These are phyloP conservation scores for Megalurothrips usitatus DNA, from an alignment of 2,888 invertebrate genomes.

Conservation along the genomic window DNA sequence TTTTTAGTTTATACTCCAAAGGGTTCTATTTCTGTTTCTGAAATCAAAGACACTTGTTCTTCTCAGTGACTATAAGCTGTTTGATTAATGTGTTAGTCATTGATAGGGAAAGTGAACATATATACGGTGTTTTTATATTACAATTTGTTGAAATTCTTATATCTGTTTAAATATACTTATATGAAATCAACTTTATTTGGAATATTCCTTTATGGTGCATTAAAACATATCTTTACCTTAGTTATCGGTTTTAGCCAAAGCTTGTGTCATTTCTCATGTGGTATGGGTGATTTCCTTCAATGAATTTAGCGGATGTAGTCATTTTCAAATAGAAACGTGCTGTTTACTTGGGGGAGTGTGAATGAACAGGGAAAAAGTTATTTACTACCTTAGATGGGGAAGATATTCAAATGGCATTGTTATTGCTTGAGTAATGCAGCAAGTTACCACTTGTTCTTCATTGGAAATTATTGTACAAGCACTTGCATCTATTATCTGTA, in stretches of 20 bases:
- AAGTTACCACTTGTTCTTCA: conserved; percentile 5
- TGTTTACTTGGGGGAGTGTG: neutral
- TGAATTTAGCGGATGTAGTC: neutral
- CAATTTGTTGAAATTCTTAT: conserved; percentile 13
- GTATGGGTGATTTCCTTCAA: neutral
- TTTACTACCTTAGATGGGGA: neutral
- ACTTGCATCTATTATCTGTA: neutral
- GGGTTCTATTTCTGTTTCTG: conserved; percentile 4
- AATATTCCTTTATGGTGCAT: conserved; percentile 15
- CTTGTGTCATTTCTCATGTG: neutral
- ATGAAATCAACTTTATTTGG: conserved; percentile 23
- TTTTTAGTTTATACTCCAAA: neutral
- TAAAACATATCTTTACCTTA: conserved; percentile 18
- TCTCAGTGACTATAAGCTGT: neutral
- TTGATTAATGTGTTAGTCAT: neutral
- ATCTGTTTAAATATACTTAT: conserved; percentile 14
- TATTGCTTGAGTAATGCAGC: neutral
- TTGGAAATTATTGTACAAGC: neutral
- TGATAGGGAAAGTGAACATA: neutral
- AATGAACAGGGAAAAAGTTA: neutral
- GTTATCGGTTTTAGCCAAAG: conserved; percentile 1
- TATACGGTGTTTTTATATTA: conserved; percentile 21
- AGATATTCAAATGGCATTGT: neutral
- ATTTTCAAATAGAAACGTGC: neutral
- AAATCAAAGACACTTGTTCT: neutral